phyloP scores from a whole-genome alignment of 2,888 invertebrate genomes.

The Agonopterix alstromeriana region DNA sequence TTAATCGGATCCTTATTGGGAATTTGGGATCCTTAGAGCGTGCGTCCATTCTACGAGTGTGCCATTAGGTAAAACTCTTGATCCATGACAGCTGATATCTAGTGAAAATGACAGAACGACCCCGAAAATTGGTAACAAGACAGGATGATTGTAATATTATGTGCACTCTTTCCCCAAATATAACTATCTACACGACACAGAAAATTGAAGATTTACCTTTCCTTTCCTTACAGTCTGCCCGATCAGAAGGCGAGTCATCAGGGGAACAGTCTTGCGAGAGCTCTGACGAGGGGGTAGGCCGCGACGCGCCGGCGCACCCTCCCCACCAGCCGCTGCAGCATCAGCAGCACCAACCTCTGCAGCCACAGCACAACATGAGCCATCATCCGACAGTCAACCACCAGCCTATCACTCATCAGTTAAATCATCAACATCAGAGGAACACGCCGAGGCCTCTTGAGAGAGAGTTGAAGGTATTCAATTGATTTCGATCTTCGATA shows the following conservation, averaged over 20 bases:
- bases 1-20: no score
- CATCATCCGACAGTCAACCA: slow-evolving; percentile 40
- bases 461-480: slow-evolving; percentile 42
- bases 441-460: slow-evolving; percentile 59
- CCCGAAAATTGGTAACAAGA: no score
- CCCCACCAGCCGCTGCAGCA: slow-evolving; percentile 24
- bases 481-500: no score
- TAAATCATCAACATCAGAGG: slow-evolving; percentile 49
- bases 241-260: slow-evolving; percentile 67
- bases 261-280: slow-evolving; percentile 69
- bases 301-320: slow-evolving; percentile 48
- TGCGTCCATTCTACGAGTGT: no score
- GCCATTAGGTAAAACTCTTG: no score
- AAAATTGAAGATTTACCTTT: background rate
- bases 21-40: no score
- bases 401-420: slow-evolving; percentile 33
- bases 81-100: no score
- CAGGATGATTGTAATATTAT: no score
- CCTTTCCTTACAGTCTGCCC: slow-evolving; percentile 49
- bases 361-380: slow-evolving; percentile 35
- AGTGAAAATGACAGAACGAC: no score
- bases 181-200: no score
- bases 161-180: no score
- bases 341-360: slow-evolving; percentile 28
- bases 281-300: slow-evolving; percentile 67